phyloP scores from a whole-genome alignment of 2,888 invertebrate genomes.

The Tridacna gigas region DNA sequence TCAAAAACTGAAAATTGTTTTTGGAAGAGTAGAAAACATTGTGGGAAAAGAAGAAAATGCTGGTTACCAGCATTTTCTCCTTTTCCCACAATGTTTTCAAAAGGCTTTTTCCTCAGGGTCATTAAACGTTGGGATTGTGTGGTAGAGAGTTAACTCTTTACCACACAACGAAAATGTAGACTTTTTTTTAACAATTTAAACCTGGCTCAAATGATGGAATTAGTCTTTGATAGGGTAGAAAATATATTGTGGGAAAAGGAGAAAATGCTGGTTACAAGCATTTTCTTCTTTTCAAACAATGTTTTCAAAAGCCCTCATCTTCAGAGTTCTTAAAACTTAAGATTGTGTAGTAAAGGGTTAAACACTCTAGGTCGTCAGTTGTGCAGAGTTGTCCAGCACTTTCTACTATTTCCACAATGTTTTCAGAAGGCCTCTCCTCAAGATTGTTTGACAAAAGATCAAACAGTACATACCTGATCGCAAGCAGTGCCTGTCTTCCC shows the following conservation, averaged over 20 bases:
- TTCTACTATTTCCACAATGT: too few species aligned
- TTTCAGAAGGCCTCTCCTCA: too few species aligned
- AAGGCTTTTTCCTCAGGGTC: background rate
- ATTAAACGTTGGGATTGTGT: too few species aligned
- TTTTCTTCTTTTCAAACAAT: background rate
- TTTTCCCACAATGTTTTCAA: background rate
- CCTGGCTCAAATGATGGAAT: too few species aligned
- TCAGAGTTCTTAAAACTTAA: too few species aligned
- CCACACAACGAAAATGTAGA: too few species aligned
- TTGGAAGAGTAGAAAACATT: background rate
- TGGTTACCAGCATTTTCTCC: background rate
- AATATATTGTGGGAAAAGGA: background rate
- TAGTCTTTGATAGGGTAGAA: background rate
- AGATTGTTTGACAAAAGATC: background rate
- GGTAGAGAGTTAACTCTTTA: too few species aligned
- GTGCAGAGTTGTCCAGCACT: too few species aligned
- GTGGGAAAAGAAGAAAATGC: background rate
- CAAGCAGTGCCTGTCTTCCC: constrained; percentile 68
- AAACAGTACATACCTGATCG: constrained; percentile 64
- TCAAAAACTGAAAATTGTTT: too few species aligned
- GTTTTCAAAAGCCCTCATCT: background rate
- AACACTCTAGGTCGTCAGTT: too few species aligned
- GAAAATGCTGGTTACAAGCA: background rate
- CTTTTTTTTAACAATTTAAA: too few species aligned
- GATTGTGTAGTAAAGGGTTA: too few species aligned